Evolutionary conservation across 1,140 invertebrate species (phyloP).

Genomic region (Colletes gigas): DNA sequence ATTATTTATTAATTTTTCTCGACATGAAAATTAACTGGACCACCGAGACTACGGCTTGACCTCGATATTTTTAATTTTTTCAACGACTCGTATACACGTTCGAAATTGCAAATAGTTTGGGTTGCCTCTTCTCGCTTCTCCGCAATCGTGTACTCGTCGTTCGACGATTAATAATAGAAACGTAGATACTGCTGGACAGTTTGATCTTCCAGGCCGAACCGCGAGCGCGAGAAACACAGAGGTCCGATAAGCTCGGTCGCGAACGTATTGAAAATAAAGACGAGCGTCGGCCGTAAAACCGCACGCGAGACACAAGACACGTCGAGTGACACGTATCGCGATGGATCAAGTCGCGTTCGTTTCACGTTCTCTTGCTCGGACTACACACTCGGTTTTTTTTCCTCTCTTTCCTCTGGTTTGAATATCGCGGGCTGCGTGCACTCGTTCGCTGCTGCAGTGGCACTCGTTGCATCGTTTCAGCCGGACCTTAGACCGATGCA

Average conservation of each 20-base stretch:
- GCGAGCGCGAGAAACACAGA: neutral
- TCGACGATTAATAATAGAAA: no score
- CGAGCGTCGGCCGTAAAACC: conserved; percentile 55
- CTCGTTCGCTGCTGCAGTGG: conserved; percentile 43
- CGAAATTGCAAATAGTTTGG: neutral
- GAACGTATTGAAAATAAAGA: conserved; percentile 57
- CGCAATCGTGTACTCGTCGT: no score
- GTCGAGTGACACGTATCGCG: conserved; percentile 55
- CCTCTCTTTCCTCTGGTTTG: conserved; percentile 1
- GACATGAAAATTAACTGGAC: neutral
- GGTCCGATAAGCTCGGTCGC: no score
- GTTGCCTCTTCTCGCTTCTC: neutral
- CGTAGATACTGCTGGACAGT: no score
- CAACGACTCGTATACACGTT: no score
- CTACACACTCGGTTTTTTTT: conserved; percentile 2
- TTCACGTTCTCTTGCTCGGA: conserved; percentile 35
- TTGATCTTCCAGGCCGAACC: neutral
- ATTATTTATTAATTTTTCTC: no score
- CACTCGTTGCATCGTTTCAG: conserved; percentile 45
- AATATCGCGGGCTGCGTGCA: conserved; percentile 27
- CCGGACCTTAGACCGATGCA: conserved; percentile 28
- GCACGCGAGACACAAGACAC: conserved; percentile 25
- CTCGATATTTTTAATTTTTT: no score
- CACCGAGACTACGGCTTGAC: neutral
- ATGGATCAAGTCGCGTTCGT: conserved; percentile 58